Percentiles rank a stretch among this genome's conserved stretches.
Conservation (phyloP, 2,888 invertebrate species). For the Tineola bisselliella region DNA sequence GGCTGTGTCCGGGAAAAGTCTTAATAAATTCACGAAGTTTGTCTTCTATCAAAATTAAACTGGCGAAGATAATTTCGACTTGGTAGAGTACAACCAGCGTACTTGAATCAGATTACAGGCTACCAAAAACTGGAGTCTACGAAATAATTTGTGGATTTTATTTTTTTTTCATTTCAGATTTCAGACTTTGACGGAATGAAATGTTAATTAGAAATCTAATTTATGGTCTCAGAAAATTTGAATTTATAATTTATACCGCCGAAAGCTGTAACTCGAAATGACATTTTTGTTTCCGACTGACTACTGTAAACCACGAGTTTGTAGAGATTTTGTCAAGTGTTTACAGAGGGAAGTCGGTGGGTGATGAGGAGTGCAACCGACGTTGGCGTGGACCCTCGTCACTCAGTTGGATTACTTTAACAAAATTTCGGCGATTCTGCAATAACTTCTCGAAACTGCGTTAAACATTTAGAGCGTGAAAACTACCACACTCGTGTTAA, state of each 20-base stretch:
- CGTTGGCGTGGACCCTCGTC: constrained; percentile 8
- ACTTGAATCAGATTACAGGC: background rate
- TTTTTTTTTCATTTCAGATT: background rate
- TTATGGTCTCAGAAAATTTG: no score
- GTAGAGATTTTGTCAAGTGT: background rate
- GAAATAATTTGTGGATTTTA: background rate
- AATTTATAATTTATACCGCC: no score
- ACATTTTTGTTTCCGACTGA: no score
- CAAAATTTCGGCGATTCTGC: constrained; percentile 19
- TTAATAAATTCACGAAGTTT: constrained; percentile 27
- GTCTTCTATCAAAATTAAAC: constrained; percentile 20
- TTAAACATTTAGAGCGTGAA: constrained; percentile 3
- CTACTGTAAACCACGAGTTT: background rate
- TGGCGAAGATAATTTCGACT: constrained; percentile 17
- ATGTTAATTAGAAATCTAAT: background rate
- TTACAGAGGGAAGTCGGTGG: background rate
- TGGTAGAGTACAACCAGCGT: background rate
- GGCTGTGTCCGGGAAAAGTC: constrained; percentile 18
- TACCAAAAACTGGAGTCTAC: background rate
- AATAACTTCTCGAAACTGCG: constrained; percentile 15
- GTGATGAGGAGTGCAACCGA: background rate
- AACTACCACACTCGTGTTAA: background rate
- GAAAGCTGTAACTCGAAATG: no score
- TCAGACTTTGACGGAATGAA: background rate
- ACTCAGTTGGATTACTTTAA: background rate